Conservation (phyloP, 2,888 invertebrate genomes). For the Chrysomela aeneicollis region DNA sequence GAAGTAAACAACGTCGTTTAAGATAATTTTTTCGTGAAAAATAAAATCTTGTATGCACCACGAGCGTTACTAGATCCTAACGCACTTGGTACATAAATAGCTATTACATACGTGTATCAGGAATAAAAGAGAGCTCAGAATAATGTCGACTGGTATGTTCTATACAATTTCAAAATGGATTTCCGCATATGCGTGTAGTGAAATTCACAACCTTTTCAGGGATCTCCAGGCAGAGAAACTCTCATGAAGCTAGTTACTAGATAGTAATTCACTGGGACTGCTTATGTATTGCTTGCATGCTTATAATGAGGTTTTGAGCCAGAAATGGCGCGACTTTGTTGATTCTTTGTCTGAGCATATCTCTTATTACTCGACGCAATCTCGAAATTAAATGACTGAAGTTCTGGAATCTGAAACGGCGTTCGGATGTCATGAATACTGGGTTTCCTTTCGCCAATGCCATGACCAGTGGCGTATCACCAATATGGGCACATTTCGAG, state of each 20-base stretch:
- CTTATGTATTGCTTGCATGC: not conserved
- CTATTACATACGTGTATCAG: too few species aligned
- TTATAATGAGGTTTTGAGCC: not conserved
- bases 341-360: not conserved
- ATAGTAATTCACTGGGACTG: not conserved
- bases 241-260: not conserved
- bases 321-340: not conserved
- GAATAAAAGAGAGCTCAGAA: too few species aligned
- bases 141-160: too few species aligned
- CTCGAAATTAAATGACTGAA: not conserved
- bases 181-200: too few species aligned
- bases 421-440: not conserved
- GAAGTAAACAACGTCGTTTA: too few species aligned
- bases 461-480: too few species aligned
- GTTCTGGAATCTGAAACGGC: not conserved
- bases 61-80: too few species aligned
- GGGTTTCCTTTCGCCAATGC: not conserved
- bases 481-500: too few species aligned
- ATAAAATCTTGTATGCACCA: too few species aligned
- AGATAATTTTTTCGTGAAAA: too few species aligned
- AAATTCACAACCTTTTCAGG: not conserved
- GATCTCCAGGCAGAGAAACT: not conserved
- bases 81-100: too few species aligned
- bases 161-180: too few species aligned
- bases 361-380: not conserved